Base-by-base conservation (phyloP, 2,113 vertebrate genomes). In the Pampusana beccarii region DNA sequence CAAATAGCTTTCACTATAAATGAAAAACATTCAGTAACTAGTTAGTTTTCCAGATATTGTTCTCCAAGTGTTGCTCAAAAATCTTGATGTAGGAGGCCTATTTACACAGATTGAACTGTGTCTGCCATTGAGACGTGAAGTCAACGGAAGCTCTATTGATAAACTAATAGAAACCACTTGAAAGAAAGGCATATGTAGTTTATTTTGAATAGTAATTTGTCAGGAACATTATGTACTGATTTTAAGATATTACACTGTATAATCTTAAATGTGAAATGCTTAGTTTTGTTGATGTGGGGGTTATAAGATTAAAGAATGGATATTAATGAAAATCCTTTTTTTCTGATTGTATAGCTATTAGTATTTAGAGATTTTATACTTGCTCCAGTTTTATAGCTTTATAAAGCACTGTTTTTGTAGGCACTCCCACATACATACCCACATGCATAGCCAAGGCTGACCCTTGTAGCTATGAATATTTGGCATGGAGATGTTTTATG, bases 371-470 rank as follows among this genome's bases (percentile, higher is more conserved):
- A 67, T 80, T 62, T 86, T 62, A 61, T 51, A 33, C 26, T 66
- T 84, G 46, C 16, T 88, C 16, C 48, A 71, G 21, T 92, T 89
- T 50, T 93, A 26, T 65, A 70, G 58, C 54, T 92, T 92, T 91
- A 89, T 74, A 83, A 86, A 78, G 23, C 28, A 67, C 20, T 85
- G 48, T 8, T 75, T 95, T 94, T 95, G 44, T 87, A 73, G 77
- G 40, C 21, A 58, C 57, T 77, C 77, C 75, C 42, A 91, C 80
- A 81, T 16, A 42, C 23, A 79, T 46, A 54, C 40, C 31, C 50
- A 84, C 25, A 70, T n/a, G 34, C 42, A 58, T 20, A 93, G 48
- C 46, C 36, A 92, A 83, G 42, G 56, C 31, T 94, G 74, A 90
- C 86, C 66, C 66, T 81, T 85, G 51, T n/a, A 79, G 56, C 31